A percentile compares a stretch with the other conserved stretches of the same genome.
Evolutionary conservation across 2,888 invertebrate genomes (phyloP).

Genomic region (Troides aeacus): DNA sequence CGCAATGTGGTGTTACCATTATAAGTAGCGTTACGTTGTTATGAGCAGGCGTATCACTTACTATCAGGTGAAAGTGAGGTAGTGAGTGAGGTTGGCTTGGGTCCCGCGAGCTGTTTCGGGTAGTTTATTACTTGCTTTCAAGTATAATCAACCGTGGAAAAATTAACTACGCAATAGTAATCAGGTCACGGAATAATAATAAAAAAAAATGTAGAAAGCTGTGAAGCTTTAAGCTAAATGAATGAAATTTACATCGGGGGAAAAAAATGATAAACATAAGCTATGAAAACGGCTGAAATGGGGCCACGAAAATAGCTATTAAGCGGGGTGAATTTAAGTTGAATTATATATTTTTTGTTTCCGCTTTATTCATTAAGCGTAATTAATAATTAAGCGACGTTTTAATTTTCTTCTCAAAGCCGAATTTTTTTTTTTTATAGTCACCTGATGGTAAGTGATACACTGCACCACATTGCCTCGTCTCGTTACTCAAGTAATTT

Average conservation of each 20-base stretch:
- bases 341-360: neutral
- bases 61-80: no score
- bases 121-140: neutral
- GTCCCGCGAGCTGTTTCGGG: no score
- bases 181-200: neutral
- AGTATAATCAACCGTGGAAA: neutral
- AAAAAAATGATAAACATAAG: neutral
- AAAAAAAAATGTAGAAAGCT: neutral
- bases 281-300: neutral
- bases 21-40: no score
- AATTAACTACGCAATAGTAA: neutral
- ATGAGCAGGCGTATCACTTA: no score
- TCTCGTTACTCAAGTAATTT: no score
- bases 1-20: no score
- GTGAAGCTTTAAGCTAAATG: neutral
- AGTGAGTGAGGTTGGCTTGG: no score
- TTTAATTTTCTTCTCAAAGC: no score
- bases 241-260: neutral
- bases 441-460: no score
- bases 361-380: neutral
- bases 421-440: no score
- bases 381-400: neutral
- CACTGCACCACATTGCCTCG: no score
- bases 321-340: neutral
- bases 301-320: neutral